Conservation (phyloP, 2,888 invertebrate genomes). For the Nymphalis c-album region DNA sequence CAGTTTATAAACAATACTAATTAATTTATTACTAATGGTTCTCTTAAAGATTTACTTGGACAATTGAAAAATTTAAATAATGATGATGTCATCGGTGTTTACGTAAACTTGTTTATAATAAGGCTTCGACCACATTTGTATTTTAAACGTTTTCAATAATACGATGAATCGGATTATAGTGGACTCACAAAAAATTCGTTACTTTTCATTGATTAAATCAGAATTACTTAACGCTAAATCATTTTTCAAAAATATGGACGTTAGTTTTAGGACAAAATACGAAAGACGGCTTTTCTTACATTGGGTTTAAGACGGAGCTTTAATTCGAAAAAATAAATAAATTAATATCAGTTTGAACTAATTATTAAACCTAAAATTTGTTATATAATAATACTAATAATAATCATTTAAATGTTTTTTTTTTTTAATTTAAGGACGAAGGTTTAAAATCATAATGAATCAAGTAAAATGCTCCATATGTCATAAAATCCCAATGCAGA, state of each 20-base stretch:
- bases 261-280: slow-evolving; percentile 76
- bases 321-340: slow-evolving; percentile 19
- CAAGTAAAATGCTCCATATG: slow-evolving; percentile 23
- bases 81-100: background rate
- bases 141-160: slow-evolving; percentile 16
- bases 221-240: slow-evolving; percentile 76
- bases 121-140: slow-evolving; percentile 13
- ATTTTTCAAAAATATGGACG: slow-evolving; percentile 76
- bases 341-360: background rate
- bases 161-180: slow-evolving; percentile 16
- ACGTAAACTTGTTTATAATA: background rate
- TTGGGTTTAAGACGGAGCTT: slow-evolving; percentile 51
- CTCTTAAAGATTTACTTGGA: slow-evolving; percentile 2
- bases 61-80: background rate
- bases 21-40: background rate
- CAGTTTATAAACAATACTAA: background rate
- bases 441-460: background rate
- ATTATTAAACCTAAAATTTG: background rate
- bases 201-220: slow-evolving; percentile 57
- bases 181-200: slow-evolving; percentile 34
- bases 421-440: background rate
- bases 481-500: slow-evolving; percentile 60
- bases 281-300: slow-evolving; percentile 71
- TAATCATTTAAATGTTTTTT: background rate
- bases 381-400: background rate